These are phyloP conservation scores for Rhyacophila evoluta DNA, from an alignment of 2,888 invertebrate genomes.

Conservation along the genomic window DNA sequence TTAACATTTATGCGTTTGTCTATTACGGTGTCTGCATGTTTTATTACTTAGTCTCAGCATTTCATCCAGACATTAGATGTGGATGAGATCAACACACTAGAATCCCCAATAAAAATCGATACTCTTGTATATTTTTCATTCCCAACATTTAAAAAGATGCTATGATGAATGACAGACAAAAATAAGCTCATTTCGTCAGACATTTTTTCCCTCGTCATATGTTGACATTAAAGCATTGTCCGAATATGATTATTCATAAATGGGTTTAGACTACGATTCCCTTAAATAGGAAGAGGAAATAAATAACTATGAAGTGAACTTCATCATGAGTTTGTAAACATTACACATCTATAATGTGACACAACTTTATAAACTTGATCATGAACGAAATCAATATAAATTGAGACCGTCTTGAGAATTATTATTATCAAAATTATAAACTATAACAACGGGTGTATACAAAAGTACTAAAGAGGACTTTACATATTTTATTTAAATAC, in stretches of 20 bases:
- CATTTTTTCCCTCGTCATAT: constrained; percentile 42
- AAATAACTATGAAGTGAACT: constrained; percentile 11
- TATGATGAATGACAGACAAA: constrained; percentile 38
- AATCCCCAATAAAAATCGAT: neutral
- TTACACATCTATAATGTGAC: neutral
- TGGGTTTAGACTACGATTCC: neutral
- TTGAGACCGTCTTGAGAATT: neutral
- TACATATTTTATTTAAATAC: neutral
- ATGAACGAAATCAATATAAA: neutral
- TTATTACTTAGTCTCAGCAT: too few relatives aligned
- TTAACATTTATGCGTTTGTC: too few relatives aligned
- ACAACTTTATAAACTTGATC: neutral
- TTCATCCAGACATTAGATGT: too few relatives aligned
- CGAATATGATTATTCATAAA: neutral
- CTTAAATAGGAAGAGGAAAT: neutral
- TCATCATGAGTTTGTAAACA: neutral
- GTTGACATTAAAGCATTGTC: constrained; percentile 42
- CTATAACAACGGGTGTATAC: neutral
- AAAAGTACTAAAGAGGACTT: constrained; percentile 24
- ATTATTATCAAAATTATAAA: neutral
- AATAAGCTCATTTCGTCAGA: constrained; percentile 53
- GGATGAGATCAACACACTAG: neutral
- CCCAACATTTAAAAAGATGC: neutral
- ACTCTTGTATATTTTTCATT: neutral
- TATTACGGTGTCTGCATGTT: too few relatives aligned